Percentiles rank a stretch among this genome's conserved stretches.
These are phyloP conservation scores for Miichthys miiuy DNA, from an alignment of 2,797 vertebrate genomes.

Conservation along the genomic window DNA sequence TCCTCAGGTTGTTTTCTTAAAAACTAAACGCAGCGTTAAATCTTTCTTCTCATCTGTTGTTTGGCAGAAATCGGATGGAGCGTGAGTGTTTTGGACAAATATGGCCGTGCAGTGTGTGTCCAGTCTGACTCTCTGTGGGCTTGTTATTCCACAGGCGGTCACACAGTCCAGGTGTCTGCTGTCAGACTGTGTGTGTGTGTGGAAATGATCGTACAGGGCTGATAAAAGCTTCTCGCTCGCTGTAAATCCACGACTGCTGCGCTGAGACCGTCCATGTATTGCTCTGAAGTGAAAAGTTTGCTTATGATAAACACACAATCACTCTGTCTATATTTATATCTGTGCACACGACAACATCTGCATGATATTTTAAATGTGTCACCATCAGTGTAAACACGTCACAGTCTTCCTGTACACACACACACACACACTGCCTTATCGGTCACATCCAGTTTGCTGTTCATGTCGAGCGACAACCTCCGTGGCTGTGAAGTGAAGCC, in stretches of 20 bases:
- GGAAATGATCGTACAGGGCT: too few relatives aligned
- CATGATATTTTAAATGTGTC: background rate
- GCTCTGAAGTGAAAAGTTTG: too few relatives aligned
- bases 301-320: too few relatives aligned
- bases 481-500: too few relatives aligned
- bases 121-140: background rate
- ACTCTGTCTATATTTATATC: too few relatives aligned
- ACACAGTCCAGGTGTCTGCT: background rate
- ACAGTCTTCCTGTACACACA: background rate
- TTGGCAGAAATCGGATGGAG: background rate
- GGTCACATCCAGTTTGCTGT: too few relatives aligned
- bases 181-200: background rate
- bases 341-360: too few relatives aligned
- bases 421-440: too few relatives aligned
- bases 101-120: background rate
- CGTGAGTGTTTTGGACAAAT: background rate
- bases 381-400: background rate
- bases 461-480: too few relatives aligned
- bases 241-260: too few relatives aligned
- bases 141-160: background rate
- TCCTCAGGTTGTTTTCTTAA: background rate
- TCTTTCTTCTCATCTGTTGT: background rate
- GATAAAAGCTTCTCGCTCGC: too few relatives aligned
- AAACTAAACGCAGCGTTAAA: background rate
- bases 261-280: too few relatives aligned